Percentiles rank a stretch among this genome's conserved stretches.
These are phyloP conservation scores for Stigmatopora nigra DNA, from an alignment of 2,113 vertebrate genomes.

Conservation along the genomic window DNA sequence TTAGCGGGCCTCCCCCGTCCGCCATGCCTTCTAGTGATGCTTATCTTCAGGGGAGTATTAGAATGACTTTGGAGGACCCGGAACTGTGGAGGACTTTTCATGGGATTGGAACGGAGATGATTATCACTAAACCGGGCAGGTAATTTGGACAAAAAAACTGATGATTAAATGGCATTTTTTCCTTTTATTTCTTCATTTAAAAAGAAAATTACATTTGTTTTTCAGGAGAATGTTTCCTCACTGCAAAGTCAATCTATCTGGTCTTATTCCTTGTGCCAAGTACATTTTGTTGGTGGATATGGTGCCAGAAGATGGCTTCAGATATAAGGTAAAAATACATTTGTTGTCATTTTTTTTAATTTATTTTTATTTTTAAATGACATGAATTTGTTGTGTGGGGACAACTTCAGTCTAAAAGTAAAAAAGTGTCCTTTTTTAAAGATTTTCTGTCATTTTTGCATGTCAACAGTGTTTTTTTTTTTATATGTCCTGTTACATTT, in stretches of 20 bases:
- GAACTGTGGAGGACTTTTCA: constrained; percentile 82
- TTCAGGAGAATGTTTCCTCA: constrained; percentile 89
- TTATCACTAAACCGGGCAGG: constrained; percentile 89
- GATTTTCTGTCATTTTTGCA: too few species aligned
- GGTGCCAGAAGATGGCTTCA: constrained; percentile 80
- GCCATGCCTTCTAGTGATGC: constrained; percentile 60
- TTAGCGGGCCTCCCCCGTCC: constrained; percentile 59
- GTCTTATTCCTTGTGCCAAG: constrained; percentile 81
- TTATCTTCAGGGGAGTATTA: constrained; percentile 74
- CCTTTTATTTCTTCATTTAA: not conserved
- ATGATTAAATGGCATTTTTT: not conserved
- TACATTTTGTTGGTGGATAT: constrained; percentile 88
- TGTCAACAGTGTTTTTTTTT: too few species aligned
- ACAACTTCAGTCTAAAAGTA: too few species aligned
- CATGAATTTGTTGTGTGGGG: too few species aligned
- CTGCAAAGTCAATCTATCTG: constrained; percentile 80
- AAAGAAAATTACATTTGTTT: constrained; percentile 17
- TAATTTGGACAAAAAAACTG: constrained; percentile 36
- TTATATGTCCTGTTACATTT: too few species aligned
- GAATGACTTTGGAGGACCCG: constrained; percentile 76
- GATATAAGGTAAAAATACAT: constrained; percentile 76
- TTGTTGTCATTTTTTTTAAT: too few species aligned
- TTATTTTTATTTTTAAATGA: too few species aligned
- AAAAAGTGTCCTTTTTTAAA: too few species aligned
- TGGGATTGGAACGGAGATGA: constrained; percentile 86